A percentile compares a stretch with the other conserved stretches of the same genome.
phyloP scores from a whole-genome alignment of 2,797 vertebrate species.

The Anguilla anguilla region DNA sequence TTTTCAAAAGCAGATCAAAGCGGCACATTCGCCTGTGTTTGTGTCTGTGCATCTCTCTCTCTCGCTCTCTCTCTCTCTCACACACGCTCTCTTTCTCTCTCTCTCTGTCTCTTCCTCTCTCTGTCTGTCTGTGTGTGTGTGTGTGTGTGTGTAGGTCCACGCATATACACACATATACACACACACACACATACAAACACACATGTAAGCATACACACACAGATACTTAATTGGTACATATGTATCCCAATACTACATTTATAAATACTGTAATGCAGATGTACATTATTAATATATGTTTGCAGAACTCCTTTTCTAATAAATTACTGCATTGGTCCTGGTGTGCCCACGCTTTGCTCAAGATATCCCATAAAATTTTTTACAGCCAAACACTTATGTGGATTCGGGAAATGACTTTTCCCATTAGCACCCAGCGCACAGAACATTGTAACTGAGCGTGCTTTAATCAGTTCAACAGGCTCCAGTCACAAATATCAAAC shows the following conservation, averaged over 20 bases:
- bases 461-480: neutral
- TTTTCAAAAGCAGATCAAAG: conserved; percentile 25
- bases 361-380: neutral
- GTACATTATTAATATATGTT: neutral
- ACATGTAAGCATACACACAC: neutral
- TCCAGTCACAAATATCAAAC: neutral
- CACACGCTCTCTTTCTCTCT: neutral
- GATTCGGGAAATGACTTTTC: neutral
- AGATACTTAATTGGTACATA: neutral
- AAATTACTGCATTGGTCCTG: neutral
- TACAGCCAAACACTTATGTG: neutral
- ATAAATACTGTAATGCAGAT: neutral
- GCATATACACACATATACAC: neutral
- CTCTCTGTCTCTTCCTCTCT: neutral
- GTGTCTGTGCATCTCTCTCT: neutral
- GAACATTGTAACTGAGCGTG: neutral
- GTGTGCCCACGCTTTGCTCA: neutral
- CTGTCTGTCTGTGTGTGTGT: conserved; percentile 8
- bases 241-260: neutral
- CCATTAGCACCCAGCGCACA: neutral
- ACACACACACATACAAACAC: neutral
- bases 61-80: neutral
- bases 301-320: neutral
- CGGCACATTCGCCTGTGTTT: neutral
- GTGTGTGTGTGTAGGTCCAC: neutral